Evolutionary conservation across 1,140 invertebrate species (phyloP).

Genomic region (Microplitis mediator): DNA sequence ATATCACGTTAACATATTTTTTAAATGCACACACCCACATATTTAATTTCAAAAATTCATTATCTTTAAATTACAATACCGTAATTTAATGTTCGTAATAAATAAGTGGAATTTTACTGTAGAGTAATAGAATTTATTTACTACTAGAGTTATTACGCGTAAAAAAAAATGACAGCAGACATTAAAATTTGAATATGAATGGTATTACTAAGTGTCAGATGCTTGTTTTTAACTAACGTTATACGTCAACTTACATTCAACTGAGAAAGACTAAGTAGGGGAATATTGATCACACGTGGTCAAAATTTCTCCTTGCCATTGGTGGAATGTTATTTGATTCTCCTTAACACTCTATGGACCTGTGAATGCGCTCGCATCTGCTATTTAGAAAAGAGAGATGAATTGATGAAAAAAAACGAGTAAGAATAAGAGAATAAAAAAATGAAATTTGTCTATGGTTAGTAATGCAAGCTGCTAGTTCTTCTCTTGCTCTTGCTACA

Average conservation of each 20-base stretch:
- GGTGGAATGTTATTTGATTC: constrained; percentile 27
- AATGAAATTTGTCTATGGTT: not conserved
- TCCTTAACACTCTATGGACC: constrained; percentile 1
- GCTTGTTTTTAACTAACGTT: constrained; percentile 45
- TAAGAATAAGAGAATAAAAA: not conserved
- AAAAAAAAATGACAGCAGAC: not conserved
- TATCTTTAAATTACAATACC: too few relatives aligned
- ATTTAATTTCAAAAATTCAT: too few relatives aligned
- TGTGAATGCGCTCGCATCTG: constrained; percentile 32
- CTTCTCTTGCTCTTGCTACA: constrained; percentile 30
- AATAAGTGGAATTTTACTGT: not conserved
- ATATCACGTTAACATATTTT: not conserved
- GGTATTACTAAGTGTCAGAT: not conserved
- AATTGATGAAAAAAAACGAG: not conserved
- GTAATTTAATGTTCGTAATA: too few relatives aligned
- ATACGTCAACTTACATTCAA: constrained; percentile 38
- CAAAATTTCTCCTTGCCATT: constrained; percentile 43
- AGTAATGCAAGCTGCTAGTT: not conserved
- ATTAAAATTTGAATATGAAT: not conserved
- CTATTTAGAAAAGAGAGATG: constrained; percentile 8
- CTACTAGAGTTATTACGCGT: not conserved
- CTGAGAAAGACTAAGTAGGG: constrained; percentile 26
- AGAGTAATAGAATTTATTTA: too few relatives aligned
- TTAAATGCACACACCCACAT: not conserved
- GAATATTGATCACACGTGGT: constrained; percentile 45